Base-by-base conservation (phyloP, 2,888 invertebrate species). In the Tubulanus polymorphus region DNA sequence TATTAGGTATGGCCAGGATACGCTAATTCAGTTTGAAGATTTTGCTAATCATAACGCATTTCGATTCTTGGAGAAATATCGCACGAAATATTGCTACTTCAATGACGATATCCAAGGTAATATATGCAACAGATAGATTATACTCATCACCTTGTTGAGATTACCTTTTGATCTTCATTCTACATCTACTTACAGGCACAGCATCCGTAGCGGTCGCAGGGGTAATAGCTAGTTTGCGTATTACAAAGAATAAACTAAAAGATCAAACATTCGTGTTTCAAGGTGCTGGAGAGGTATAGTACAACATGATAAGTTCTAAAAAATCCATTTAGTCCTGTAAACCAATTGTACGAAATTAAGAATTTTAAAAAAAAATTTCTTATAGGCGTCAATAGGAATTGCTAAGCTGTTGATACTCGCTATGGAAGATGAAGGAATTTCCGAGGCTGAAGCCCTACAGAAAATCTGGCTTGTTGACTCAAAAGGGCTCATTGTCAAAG, bases 31-130 rank as follows among this genome's bases (percentile, higher is more conserved):
- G 83, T 99, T 97, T 81, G 99, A 99, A 83, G 99, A 99, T 83
- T 99, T 99, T 79, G 99, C 89, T 53, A 99, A 99, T 76, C 85
- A 89, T 10, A 99, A 99, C 81, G 99, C 99, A 5, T 99, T 97
- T 84, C 84, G 91, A 32, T 83, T 99, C 54, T 83, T 99, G 62
- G 88, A 87, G 70, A 93, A 91, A 78, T 99, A 97, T 81, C 86
- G 93, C 41, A 83, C 90, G 69, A 78, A 85, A 72, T 89, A 90
- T 80, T 97, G 96, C 81, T 94, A 93, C 15, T 99, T 99, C 81
- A 99, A 99, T 82, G 99, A 99, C 79, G 99, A 99, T 79, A 99
- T 99, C 75, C 96, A 99, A 80, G 95, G 95, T 73, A 56, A 30
- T 49, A 26, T 32, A 5, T 32, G 10, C 35, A 32, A 32, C 23